Evolutionary conservation across 2,113 vertebrate genomes (phyloP), one percentile per base, ranked within the genome.

Genomic region (Xyliphius kryptos): DNA sequence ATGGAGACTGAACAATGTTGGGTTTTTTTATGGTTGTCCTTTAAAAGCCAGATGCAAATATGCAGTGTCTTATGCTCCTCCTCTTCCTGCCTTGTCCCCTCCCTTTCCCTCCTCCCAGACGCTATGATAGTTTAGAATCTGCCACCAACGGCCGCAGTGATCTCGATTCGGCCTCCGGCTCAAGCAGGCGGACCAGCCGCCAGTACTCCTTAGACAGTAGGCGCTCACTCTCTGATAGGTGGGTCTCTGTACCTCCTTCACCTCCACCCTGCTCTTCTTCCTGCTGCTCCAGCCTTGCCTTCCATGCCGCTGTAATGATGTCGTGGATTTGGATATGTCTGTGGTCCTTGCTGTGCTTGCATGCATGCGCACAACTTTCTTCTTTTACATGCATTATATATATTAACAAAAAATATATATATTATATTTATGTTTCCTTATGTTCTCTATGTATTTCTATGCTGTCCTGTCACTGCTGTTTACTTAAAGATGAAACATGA

Each of bases 171-270:
- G 92, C 88, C 82, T 93, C 93, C 46, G 90, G 88, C 79, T 91
- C 90, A 61, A 90, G 89, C 87, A 87, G 82, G 80, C 89, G 80
- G 81, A 90, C 90, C 87, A 91, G 88, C 86, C 87, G 83, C 83
- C 90, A 91, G 86, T 89, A 87, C 88, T 92, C 89, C 84, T 88
- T 93, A 89, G 91, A 91, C 89, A 93, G 90, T 89, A 91, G 90
- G 88, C 89, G 85, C 78, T 92, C 90, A 71, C 87, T 92, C 82
- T 92, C 89, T 61, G 88, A 89, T 89, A 91, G 91, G 89, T 92
- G 91, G 90, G 92, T 92, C 82, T 67, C 81, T 83, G 73, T 83
- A 86, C 78, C 82, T 81, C 79, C 73, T 79, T 75, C 76, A 65
- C 69, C 59, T 57, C 58, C 69, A 71, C 82, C 69, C 70, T 67